Conservation (phyloP, 2,113 vertebrate genomes). For the Morone chrysops region DNA sequence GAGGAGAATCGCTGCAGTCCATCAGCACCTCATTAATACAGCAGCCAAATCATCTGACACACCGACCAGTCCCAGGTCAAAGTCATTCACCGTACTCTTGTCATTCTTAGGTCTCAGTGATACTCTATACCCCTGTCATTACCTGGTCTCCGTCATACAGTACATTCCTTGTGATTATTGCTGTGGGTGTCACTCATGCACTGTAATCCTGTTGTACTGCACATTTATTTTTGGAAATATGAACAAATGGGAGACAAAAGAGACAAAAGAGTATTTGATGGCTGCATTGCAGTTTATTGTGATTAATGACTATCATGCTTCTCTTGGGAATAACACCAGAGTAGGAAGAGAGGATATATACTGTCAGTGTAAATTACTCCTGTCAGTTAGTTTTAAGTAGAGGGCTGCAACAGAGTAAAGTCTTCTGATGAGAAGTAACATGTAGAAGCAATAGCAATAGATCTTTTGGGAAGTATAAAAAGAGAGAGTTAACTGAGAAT, state of each 20-base stretch:
- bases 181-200: conserved; percentile 9
- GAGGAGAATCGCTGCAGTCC: conserved; percentile 37
- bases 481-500: too few relatives aligned
- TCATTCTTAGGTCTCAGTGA: conserved; percentile 42
- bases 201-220: conserved; percentile 31
- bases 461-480: too few relatives aligned
- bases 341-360: neutral
- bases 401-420: neutral
- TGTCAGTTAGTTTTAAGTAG: neutral
- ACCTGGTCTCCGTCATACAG: conserved; percentile 29
- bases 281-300: neutral
- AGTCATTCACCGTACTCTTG: conserved; percentile 41
- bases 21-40: conserved; percentile 63
- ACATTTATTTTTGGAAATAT: conserved; percentile 38
- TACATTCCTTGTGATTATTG: conserved; percentile 23
- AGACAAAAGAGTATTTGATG: neutral
- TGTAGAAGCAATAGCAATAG: neutral
- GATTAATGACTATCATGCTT: conserved; percentile 12
- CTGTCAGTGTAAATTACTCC: neutral
- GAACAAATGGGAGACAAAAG: conserved; percentile 3
- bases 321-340: neutral
- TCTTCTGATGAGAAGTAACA: neutral
- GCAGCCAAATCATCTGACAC: conserved; percentile 45
- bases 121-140: conserved; percentile 41
- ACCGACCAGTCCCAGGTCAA: conserved; percentile 41